Base-by-base conservation (phyloP, 2,888 invertebrate genomes). In the Lamellibrachia columna region DNA sequence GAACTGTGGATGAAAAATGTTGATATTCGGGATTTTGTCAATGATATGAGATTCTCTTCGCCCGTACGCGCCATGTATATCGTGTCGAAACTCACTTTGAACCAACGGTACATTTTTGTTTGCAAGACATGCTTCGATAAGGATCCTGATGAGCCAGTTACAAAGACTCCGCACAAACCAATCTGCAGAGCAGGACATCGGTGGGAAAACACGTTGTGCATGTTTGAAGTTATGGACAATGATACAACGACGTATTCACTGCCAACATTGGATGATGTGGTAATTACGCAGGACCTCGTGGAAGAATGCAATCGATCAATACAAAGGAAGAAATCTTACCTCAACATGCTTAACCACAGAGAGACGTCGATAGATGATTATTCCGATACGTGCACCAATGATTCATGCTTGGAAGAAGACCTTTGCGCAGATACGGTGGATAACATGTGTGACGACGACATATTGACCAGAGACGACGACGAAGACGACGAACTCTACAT, bases 81-180 rank as follows among this genome's bases (percentile, higher is more conserved):
- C 9, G 40, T 93, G 52, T 28, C 75, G 55, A 53, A 91, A 28
- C 91, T 93, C 52, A 90, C 60, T 40, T 52, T 90, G 53, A 52
- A 53, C 28, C 90, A 52, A 40, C 11, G 40, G n/a, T 93, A 93
- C 52, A 75, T 58, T 40, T 52, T 52, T 22, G 90, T 90, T 55
- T 93, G 92, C 90, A 58, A 9, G n/a, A 91, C 28, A 15, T 93
- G 93, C 90, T 93, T 28, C 92, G 60, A 55, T 28, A 53, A 90
- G 53, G 75, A 92, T 22, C 75, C 75, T 28, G 55, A n/a, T 40
- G 9, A 52, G 60, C 40, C 90, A 91, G 40, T 90, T 28, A 40
- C 8, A 22, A 93, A 93, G 90, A 92, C 90, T 90, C 91, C 91
- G 28, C 92, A 93, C 91, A 22, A 52, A 22, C 60, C 91, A 11